A percentile compares a stretch with the other conserved stretches of the same genome.
These are phyloP conservation scores for Heliconius melpomene DNA, from an alignment of 1,140 invertebrate species.

Conservation along the genomic window DNA sequence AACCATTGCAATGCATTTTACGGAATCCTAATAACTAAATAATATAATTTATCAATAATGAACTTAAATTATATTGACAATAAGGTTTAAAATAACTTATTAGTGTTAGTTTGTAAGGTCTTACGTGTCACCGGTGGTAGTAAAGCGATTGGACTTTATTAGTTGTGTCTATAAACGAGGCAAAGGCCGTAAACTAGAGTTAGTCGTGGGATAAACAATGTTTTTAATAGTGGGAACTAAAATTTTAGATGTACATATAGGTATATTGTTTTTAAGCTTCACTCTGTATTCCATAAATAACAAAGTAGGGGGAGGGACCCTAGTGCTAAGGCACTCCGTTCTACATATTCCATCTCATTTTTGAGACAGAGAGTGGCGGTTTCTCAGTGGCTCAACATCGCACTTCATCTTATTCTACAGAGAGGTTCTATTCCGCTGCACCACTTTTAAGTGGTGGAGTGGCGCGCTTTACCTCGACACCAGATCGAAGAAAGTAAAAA, in stretches of 20 bases:
- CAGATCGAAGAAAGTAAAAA: neutral
- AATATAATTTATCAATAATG: neutral
- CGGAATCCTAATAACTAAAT: slow-evolving; percentile 9
- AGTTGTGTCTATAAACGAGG: slow-evolving; percentile 67
- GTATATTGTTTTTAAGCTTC: too few species aligned
- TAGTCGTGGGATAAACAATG: slow-evolving; percentile 54
- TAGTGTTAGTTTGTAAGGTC: neutral
- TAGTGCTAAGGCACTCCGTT: too few species aligned
- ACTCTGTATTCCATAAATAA: too few species aligned
- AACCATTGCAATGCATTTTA: slow-evolving; percentile 7
- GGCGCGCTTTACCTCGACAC: neutral
- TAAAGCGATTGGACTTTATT: slow-evolving; percentile 67
- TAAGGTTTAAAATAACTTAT: neutral
- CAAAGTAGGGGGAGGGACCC: too few species aligned
- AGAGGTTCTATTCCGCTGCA: too few species aligned
- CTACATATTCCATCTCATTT: too few species aligned
- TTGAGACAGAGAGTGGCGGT: too few species aligned
- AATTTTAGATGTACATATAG: neutral
- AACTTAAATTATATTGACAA: neutral
- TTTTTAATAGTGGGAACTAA: slow-evolving; percentile 46
- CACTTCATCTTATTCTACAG: too few species aligned
- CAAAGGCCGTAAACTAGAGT: slow-evolving; percentile 56
- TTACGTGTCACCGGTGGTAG: slow-evolving; percentile 39
- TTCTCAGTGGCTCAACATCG: too few species aligned
- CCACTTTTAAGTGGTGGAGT: neutral